Evolutionary conservation across 2,888 invertebrate genomes (phyloP), one percentile per base, ranked within the genome.

Genomic region (Aphidius colemani): DNA sequence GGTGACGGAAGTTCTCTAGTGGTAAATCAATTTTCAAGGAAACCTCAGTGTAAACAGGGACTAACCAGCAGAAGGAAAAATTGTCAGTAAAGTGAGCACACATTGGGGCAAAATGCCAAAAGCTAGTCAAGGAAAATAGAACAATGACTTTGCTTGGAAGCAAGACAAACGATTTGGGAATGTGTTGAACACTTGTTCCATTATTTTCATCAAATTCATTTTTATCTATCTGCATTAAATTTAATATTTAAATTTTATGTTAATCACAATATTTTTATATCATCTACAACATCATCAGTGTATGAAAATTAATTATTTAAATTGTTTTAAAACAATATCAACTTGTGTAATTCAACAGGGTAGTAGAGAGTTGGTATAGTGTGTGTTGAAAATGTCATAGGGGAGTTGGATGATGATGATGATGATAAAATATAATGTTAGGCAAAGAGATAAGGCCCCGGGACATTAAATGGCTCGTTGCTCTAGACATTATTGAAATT

Each of bases 401-500:
- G 39, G 43, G 59, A 8, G 30, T 0, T 30, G 30, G 30, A 30
- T 30, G 30, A 30, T 30, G 30, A 30, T 30, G 30, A 30, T 2
- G 30, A 30, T 30, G 30, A 30, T 30, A 30, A 30, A 53, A 53
- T 53, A 30, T 46, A 53, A 44, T 11, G 53, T 40, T n/a, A 53
- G 61, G 53, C 48, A 53, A 39, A 39, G 9, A 39, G 39, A 72
- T 72, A 71, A 72, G 71, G 71, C 70, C 71, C 64, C 69, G 68
- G 67, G 73, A 67, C 71, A 76, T 75, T 74, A 79, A 30, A 30
- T 30, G 30, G 30, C 5, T 30, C 30, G 30, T 77, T 79, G 79
- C 79, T 79, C 76, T 78, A 78, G 76, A 70, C 75, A 68, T 78
- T 80, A 78, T 79, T 79, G 77, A 78, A 79, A 78, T 74, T 73